Evolutionary conservation across 2,888 invertebrate species (phyloP).

Genomic region (Brenthis daphne): DNA sequence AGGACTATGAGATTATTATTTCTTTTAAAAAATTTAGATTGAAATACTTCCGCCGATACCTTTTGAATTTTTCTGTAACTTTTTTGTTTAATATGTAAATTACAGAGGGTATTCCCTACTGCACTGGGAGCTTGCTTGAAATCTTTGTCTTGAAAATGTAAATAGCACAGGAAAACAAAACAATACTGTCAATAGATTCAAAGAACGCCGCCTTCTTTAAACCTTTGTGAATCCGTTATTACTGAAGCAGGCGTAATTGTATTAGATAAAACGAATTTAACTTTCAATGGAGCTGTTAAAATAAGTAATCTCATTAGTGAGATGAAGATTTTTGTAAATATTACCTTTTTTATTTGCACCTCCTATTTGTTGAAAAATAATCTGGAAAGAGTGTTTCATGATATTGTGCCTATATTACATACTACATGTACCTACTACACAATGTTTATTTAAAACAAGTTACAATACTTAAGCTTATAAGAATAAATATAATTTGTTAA

Average conservation of each 20-base stretch:
- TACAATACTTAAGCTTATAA: no score
- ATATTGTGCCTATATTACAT: no score
- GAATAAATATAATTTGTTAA: no score
- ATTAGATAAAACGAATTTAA: slow-evolving; percentile 25
- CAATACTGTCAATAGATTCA: slow-evolving; percentile 16
- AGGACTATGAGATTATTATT: no score
- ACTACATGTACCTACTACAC: no score
- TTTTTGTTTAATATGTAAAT: neutral
- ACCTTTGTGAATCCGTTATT: slow-evolving; percentile 28
- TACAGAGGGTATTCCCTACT: slow-evolving; percentile 30
- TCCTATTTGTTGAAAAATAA: no score
- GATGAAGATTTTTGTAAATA: neutral
- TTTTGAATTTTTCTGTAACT: neutral
- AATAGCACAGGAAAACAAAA: slow-evolving; percentile 21
- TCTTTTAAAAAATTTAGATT: no score
- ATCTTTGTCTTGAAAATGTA: slow-evolving; percentile 18
- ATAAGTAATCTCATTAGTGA: slow-evolving; percentile 17
- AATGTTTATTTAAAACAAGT: no score
- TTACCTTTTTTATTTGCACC: neutral
- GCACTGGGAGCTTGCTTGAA: neutral
- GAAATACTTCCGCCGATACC: neutral
- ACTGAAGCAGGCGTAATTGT: slow-evolving; percentile 25
- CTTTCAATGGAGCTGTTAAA: slow-evolving; percentile 14
- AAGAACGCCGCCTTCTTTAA: slow-evolving; percentile 26
- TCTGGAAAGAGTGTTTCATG: no score